These are phyloP conservation scores for Carcharodon carcharias DNA, from an alignment of 2,797 vertebrate genomes.

Conservation along the genomic window DNA sequence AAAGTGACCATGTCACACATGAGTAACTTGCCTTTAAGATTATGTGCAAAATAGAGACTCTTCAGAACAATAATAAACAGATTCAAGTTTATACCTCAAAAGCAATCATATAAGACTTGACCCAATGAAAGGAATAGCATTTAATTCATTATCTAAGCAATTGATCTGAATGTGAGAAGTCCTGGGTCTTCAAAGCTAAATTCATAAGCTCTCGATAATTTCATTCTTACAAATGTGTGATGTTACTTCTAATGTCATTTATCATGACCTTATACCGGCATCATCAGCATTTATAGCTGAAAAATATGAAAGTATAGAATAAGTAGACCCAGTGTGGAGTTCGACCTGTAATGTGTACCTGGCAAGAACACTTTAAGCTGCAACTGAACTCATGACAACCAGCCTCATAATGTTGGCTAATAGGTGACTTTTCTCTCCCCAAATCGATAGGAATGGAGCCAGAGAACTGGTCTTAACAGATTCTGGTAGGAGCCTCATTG, in stretches of 20 bases:
- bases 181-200: neutral
- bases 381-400: neutral
- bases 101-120: neutral
- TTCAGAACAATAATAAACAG: neutral
- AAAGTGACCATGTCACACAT: neutral
- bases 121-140: neutral
- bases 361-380: neutral
- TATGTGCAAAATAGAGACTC: neutral
- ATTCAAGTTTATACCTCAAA: neutral
- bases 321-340: neutral
- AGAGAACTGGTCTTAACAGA: neutral
- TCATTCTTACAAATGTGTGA: neutral
- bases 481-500: too few relatives aligned
- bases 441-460: neutral
- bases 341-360: neutral
- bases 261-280: neutral
- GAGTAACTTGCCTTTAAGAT: neutral
- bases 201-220: neutral
- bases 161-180: neutral
- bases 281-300: neutral
- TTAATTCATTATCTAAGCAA: neutral
- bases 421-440: neutral
- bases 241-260: neutral
- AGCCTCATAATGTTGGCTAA: neutral
- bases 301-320: neutral